A percentile compares a stretch with the other conserved stretches of the same genome.
phyloP scores from a whole-genome alignment of 1,140 invertebrate genomes.

The Pemphigus obesinymphae region DNA sequence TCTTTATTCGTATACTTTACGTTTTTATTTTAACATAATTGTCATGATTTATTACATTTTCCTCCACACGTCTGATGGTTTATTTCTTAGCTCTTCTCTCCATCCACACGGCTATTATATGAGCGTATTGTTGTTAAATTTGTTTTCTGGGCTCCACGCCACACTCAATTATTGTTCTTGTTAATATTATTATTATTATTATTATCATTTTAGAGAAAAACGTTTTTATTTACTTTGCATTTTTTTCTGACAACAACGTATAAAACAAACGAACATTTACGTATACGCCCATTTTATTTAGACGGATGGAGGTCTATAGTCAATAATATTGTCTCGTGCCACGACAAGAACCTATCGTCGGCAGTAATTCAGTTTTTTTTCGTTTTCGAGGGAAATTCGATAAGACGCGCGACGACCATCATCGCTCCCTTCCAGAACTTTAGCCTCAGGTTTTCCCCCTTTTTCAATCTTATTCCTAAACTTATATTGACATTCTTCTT shows the following conservation, averaged over 20 bases:
- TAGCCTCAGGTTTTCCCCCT: neutral
- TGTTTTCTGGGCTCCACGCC: neutral
- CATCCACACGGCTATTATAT: neutral
- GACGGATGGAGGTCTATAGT: neutral
- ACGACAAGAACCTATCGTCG: neutral
- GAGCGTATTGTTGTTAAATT: neutral
- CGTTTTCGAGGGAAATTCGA: slow-evolving; percentile 3
- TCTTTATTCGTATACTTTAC: neutral
- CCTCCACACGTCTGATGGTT: neutral
- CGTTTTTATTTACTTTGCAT: neutral
- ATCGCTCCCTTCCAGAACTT: neutral
- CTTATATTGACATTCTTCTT: neutral
- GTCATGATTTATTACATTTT: slow-evolving; percentile 28
- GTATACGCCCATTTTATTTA: neutral
- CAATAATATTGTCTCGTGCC: slow-evolving; percentile 7
- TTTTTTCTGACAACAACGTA: neutral
- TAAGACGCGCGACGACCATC: neutral
- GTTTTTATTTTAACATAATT: slow-evolving; percentile 4
- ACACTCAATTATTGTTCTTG: neutral
- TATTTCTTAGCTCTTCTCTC: neutral
- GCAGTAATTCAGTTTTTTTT: neutral
- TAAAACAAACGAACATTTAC: slow-evolving; percentile 21
- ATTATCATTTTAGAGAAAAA: neutral
- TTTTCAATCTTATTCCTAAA: slow-evolving; percentile 22
- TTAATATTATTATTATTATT: neutral